Percentiles rank a stretch among this genome's conserved stretches.
Evolutionary conservation across 35 echinoderm and acorn worm species (phyloP).

Genomic region (Chiridota heheva): DNA sequence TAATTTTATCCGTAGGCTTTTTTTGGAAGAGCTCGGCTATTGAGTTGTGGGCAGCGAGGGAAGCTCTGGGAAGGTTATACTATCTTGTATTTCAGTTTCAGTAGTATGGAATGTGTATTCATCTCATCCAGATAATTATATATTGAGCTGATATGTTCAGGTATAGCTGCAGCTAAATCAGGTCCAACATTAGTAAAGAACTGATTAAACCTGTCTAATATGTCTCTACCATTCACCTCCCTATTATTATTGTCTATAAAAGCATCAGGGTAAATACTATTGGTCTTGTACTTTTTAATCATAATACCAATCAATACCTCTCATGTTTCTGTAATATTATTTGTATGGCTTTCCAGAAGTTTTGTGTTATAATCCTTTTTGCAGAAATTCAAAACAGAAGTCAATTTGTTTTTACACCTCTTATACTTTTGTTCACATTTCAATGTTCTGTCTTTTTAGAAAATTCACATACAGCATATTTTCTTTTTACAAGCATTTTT

Average conservation of each 20-base stretch:
- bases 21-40: too few relatives aligned
- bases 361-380: constrained; percentile 11
- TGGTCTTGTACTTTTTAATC: background rate
- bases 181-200: constrained; percentile 8
- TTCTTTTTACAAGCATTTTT: background rate
- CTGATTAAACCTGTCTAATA: background rate
- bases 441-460: background rate
- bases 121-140: constrained; percentile 8
- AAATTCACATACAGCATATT: background rate
- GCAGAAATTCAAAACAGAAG: too few relatives aligned
- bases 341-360: background rate
- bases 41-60: too few relatives aligned
- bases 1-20: too few relatives aligned
- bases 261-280: background rate
- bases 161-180: too few relatives aligned
- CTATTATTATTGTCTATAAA: background rate
- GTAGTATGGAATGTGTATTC: background rate
- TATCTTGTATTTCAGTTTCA: too few relatives aligned
- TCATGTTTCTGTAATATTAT: constrained; percentile 30
- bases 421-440: constrained; percentile 7
- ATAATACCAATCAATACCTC: constrained; percentile 20
- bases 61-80: too few relatives aligned
- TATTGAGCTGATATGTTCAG: background rate
- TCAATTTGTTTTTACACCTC: too few relatives aligned
- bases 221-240: background rate